Evolutionary conservation across 2,888 invertebrate species (phyloP).

Genomic region (Suillia variegata): DNA sequence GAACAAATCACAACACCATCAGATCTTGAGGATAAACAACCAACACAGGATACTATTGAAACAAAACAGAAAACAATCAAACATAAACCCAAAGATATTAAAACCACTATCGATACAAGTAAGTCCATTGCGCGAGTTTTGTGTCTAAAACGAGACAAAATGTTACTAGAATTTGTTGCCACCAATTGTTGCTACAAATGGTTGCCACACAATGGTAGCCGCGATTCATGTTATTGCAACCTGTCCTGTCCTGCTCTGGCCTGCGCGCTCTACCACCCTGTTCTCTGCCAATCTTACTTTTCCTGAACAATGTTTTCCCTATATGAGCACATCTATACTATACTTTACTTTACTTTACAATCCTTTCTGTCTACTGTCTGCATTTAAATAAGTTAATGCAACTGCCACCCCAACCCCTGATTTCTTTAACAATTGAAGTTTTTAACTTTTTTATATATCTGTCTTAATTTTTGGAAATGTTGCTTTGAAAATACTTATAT

Average conservation of each 20-base stretch:
- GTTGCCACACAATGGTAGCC: too few species aligned
- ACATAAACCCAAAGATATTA: constrained; percentile 56
- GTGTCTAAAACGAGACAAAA: background rate
- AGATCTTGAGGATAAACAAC: constrained; percentile 54
- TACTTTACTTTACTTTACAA: background rate
- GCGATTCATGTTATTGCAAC: background rate
- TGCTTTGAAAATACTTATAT: too few species aligned
- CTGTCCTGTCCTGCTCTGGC: constrained; percentile 8
- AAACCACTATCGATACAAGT: constrained; percentile 57
- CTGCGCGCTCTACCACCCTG: constrained; percentile 4
- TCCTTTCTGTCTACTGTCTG: background rate
- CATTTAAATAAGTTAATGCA: too few species aligned
- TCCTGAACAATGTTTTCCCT: background rate
- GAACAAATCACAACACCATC: constrained; percentile 62
- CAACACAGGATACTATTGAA: constrained; percentile 54
- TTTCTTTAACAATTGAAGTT: too few species aligned
- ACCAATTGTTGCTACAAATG: background rate
- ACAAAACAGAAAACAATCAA: constrained; percentile 61
- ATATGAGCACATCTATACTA: background rate
- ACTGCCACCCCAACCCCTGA: too few species aligned
- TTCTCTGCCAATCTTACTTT: constrained; percentile 1
- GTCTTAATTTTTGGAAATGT: too few species aligned
- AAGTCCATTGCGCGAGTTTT: constrained; percentile 52
- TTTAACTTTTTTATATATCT: too few species aligned
- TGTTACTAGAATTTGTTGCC: too few species aligned